Conservation (phyloP, 2,797 vertebrate species). For the Sternotherus odoratus region DNA sequence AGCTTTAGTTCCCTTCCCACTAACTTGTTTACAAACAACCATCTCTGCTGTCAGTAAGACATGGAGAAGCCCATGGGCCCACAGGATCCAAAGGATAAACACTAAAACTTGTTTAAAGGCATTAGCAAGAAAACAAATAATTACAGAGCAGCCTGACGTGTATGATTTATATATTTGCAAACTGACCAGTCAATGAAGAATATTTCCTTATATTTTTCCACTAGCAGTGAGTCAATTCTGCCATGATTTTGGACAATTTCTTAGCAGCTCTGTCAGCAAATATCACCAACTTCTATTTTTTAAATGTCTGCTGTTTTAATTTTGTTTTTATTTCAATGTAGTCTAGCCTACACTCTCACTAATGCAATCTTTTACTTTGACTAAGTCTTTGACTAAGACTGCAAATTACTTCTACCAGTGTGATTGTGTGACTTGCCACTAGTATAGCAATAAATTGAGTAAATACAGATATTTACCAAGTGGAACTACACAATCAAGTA, state of each 20-base stretch:
- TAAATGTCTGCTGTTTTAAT: not conserved
- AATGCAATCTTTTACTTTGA: not conserved
- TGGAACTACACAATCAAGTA: not conserved
- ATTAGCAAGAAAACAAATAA: not conserved
- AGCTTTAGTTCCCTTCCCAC: not conserved
- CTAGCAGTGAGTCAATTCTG: not conserved
- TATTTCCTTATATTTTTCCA: not conserved
- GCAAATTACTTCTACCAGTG: not conserved
- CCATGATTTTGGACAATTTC: not conserved
- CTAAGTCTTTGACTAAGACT: not conserved
- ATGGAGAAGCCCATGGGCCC: not conserved
- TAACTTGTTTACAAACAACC: not conserved
- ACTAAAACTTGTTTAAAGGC: not conserved
- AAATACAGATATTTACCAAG: conserved; percentile 5
- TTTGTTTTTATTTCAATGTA: not conserved
- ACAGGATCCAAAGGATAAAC: not conserved
- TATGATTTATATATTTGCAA: not conserved
- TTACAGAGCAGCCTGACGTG: not conserved
- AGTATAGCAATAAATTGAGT: not conserved
- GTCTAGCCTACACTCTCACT: not conserved
- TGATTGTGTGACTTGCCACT: not conserved
- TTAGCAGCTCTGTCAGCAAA: not conserved
- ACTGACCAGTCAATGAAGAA: not conserved
- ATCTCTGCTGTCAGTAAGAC: not conserved
- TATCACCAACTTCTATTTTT: not conserved